A percentile compares a stretch with the other conserved stretches of the same genome.
Conservation (phyloP, 2,888 invertebrate genomes). For the Capitulum mitella region DNA sequence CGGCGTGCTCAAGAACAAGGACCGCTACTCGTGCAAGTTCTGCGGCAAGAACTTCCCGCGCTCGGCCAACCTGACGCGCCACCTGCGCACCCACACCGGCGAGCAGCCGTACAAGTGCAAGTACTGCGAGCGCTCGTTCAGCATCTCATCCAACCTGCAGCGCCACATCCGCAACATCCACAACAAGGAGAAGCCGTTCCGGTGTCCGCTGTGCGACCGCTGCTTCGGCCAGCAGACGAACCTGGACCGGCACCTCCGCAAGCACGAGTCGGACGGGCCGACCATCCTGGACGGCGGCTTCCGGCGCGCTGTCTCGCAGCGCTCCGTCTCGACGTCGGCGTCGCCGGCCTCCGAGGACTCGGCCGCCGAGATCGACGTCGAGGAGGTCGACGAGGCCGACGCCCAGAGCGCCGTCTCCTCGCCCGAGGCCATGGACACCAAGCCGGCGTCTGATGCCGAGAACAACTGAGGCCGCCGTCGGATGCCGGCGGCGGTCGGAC, state of each 20-base stretch:
- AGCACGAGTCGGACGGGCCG: slow-evolving; percentile 66
- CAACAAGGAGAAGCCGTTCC: slow-evolving; percentile 94
- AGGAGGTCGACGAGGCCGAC: slow-evolving; percentile 27
- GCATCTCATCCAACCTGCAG: slow-evolving; percentile 96
- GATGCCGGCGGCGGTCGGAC: no score
- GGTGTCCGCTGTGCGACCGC: slow-evolving; percentile 88
- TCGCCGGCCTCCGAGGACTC: slow-evolving; percentile 25
- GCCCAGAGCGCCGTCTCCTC: slow-evolving; percentile 27
- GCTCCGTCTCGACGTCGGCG: slow-evolving; percentile 22
- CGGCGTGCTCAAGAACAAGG: slow-evolving; percentile 28
- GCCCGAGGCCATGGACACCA: slow-evolving; percentile 26
- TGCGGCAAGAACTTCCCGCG: slow-evolving; percentile 95
- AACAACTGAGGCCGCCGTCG: background rate
- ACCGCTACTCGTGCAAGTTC: slow-evolving; percentile 78
- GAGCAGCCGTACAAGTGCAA: slow-evolving; percentile 99
- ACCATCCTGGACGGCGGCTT: slow-evolving; percentile 28
- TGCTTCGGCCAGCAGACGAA: slow-evolving; percentile 99
- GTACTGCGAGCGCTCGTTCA: slow-evolving; percentile 96
- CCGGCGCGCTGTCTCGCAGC: slow-evolving; percentile 1
- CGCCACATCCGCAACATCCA: slow-evolving; percentile 98
- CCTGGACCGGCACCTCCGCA: slow-evolving; percentile 91
- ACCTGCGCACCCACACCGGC: slow-evolving; percentile 94
- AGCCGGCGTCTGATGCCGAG: slow-evolving; percentile 27
- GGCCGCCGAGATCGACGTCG: slow-evolving; percentile 28
- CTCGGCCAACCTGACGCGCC: slow-evolving; percentile 94